Percentiles rank a stretch among this genome's conserved stretches.
Evolutionary conservation across 2,113 vertebrate genomes (phyloP).

Genomic region (Montifringilla adamsi): DNA sequence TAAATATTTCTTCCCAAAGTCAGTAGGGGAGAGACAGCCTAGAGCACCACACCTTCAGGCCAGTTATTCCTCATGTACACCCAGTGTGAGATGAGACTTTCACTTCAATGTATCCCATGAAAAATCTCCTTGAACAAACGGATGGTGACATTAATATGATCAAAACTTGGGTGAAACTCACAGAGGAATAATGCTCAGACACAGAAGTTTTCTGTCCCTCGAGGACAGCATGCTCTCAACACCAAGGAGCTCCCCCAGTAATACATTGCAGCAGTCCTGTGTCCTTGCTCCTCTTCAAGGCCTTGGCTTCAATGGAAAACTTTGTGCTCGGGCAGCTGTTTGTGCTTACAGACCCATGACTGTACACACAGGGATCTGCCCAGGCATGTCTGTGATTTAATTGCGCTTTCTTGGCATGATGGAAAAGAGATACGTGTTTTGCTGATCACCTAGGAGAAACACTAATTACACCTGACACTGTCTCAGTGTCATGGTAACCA

Average conservation of each 20-base stretch:
- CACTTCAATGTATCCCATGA: not conserved
- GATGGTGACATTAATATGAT: not conserved
- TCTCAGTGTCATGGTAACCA: not conserved
- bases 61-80: fast-evolving
- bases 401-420: not conserved
- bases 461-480: not conserved
- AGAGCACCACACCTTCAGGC: not conserved
- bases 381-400: not conserved
- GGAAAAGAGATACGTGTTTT: not conserved
- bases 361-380: not conserved
- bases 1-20: not conserved
- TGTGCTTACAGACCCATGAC: not conserved
- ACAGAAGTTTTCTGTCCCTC: not conserved
- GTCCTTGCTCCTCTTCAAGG: not conserved
- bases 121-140: not conserved
- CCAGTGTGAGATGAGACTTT: not conserved
- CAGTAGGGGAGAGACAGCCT: not conserved
- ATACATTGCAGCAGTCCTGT: fast-evolving
- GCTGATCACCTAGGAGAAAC: not conserved
- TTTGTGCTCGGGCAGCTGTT: fast-evolving
- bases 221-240: not conserved
- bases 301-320: not conserved
- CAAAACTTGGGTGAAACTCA: not conserved
- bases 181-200: not conserved
- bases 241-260: not conserved